Evolutionary conservation across 2,797 vertebrate species (phyloP), one percentile per base, ranked within the genome.

Genomic region (Bufotes viridis): DNA sequence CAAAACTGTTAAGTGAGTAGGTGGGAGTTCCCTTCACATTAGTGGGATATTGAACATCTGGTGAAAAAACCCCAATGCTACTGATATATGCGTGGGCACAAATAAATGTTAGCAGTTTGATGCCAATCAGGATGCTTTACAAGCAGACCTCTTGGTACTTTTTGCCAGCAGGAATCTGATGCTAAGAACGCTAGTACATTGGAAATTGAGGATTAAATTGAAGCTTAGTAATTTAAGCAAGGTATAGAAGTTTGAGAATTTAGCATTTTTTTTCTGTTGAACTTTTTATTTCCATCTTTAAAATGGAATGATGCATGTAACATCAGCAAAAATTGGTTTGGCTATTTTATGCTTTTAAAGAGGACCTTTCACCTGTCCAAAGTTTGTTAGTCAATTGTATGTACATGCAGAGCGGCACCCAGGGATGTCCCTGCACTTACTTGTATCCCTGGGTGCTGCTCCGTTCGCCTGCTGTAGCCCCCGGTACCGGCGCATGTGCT

Each of bases 101-200:
- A 86, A 89, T 86, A 86, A 86, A 89, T 86, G 84, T 89, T 75
- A 89, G 76, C 88, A 89, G 88, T 89, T 78, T 86, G 88, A 65
- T 81, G 88, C 88, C 88, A 89, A 89, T 89, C 88, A 89, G 79
- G 88, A 89, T 86, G 88, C 84, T 86, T 86, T 89, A 89, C 72
- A 89, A 76, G 79, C 84, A 86, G 88, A 89, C 88, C 84, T 86
- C 88, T 89, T 86, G 84, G 84, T 86, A 86, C 79, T 86, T 81
- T 75, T 12, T 75, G 69, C 49, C 83, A 86, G 87, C 83, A 69
- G 87, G 87, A 61, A 65, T 75, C 78, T 86, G 60, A 82, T 89
- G 70, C 84, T 86, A 86, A 86, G 88, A 82, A 86, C 76, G 24
- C 78, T 89, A 85, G 60, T 42, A 85, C 60, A 79, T 78, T 86